phyloP scores from a whole-genome alignment of 2,888 invertebrate species.

The Brachyopa scutellaris region DNA sequence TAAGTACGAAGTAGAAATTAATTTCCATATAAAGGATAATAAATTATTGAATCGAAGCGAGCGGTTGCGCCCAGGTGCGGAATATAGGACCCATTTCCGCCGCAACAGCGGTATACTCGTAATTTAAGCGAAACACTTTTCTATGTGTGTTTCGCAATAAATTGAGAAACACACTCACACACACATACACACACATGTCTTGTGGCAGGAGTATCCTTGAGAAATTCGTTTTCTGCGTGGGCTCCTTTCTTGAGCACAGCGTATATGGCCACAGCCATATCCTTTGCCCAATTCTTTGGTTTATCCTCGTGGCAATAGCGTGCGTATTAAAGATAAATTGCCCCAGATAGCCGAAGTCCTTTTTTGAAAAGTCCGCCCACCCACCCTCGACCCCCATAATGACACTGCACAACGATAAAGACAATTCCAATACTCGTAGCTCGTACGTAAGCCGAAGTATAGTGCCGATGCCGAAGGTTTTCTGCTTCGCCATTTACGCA shows the following conservation, averaged over 20 bases:
- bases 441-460: neutral
- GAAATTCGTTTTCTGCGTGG: slow-evolving; percentile 68
- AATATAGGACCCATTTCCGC: slow-evolving; percentile 67
- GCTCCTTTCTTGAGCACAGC: slow-evolving; percentile 26
- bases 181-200: neutral
- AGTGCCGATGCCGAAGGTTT: slow-evolving; percentile 23
- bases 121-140: slow-evolving; percentile 59
- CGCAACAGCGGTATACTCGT: slow-evolving; percentile 39
- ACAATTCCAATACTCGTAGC: slow-evolving; percentile 18
- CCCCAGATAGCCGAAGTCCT: slow-evolving; percentile 54
- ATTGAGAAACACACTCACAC: slow-evolving; percentile 20
- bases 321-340: slow-evolving; percentile 71
- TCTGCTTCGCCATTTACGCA: slow-evolving; percentile 54
- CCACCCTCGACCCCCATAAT: slow-evolving; percentile 33
- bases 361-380: slow-evolving; percentile 32
- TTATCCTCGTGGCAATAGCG: slow-evolving; percentile 68
- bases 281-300: slow-evolving; percentile 55
- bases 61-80: slow-evolving; percentile 67
- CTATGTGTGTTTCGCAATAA: slow-evolving; percentile 34
- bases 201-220: slow-evolving; percentile 44
- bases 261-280: slow-evolving; percentile 9
- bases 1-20: slow-evolving; percentile 61
- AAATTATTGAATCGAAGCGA: slow-evolving; percentile 65
- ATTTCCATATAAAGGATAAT: slow-evolving; percentile 62
- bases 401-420: slow-evolving; percentile 63